Base-by-base conservation (phyloP, 2,888 invertebrate genomes). In the Pandemis heparana region DNA sequence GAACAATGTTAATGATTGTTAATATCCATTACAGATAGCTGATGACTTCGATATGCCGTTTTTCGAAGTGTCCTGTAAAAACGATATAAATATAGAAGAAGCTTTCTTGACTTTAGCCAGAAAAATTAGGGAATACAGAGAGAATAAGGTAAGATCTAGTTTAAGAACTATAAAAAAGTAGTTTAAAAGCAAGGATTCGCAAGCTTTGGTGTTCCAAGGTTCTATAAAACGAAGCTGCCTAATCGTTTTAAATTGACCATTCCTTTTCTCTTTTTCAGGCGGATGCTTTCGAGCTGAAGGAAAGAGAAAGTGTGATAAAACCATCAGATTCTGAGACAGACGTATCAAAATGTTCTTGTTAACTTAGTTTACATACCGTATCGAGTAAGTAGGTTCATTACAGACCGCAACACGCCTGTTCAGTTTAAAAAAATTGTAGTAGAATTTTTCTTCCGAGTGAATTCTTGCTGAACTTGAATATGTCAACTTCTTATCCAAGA, bases 1-100 rank as follows among this genome's bases (percentile, higher is more conserved):
- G 14, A 5, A 46, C 46, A 46, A 46, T 46, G 12, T 12, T 14
- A 46, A 46, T 46, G 14, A 4, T 46, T 14, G 5, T 14, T 5
- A 5, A 4, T n/a, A 38, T 60, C n/a, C 9, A 5, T 95, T 94
- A 64, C 91, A 97, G 97, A 97, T 98, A 90, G 97, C 97, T 0
- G 97, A 97, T 84, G 97, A 97, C 86, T 98, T 97, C 83, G 97
- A 97, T 81, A 97, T 98, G 96, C 97, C 97, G 46, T 98, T 98
- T 87, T 97, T 97, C 86, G 98, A 98, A 91, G 97, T 98, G 14
- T 98, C 98, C 12, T 98, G 98, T 91, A 98, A 98, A 90, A 97
- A 96, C 80, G 96, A 98, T 86, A 96, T 98, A 75, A 97, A 98
- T 82, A 97, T 98, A 83, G 97, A 97, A 87, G 97, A 97, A 85